Evolutionary conservation across 2,888 invertebrate species (phyloP), one percentile per base, ranked within the genome.

Genomic region (Xestobium rufovillosum): DNA sequence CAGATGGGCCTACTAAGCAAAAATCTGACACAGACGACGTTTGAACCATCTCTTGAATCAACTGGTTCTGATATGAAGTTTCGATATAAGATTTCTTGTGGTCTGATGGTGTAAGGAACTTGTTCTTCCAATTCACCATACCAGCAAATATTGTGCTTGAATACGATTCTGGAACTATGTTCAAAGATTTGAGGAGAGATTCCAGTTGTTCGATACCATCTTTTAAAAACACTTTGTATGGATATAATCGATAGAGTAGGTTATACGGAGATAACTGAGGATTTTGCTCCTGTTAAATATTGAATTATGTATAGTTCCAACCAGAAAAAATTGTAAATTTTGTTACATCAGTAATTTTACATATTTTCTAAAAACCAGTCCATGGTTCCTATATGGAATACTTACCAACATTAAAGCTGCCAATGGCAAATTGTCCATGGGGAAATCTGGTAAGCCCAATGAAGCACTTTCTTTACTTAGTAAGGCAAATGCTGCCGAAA

Each of bases 361-460:
- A 9, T 23, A 8, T 9, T 23, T 23, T 23, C 8, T 8, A 23
- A 23, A 23, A 23, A 27, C 13, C 9, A 38, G n/a, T 23, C 23
- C 8, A 23, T 23, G n/a, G n/a, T 9, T 23, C n/a, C n/a, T 8
- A 23, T n/a, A n/a, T n/a, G n/a, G 23, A 33, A 33, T 26, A 32
- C 8, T 64, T 68, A 77, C 87, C 75, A 88, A 54, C 42, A 89
- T 74, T 42, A 68, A 62, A 3, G 80, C 82, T 16, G 80, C 78
- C 3, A 73, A 60, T 1, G 69, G 64, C 31, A 94, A 63, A 64
- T 81, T 88, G 55, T 91, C 89, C 2, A 91, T 61, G 0, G 96
- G 95, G 61, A 95, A 94, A 66, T 94, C 90, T 0, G 92, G 92
- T 38, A 96, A 65, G 36, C 80, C 82, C 37, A 90, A 69, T 39